Conservation (phyloP, 2,888 invertebrate species). For the Chironomus tentans region DNA sequence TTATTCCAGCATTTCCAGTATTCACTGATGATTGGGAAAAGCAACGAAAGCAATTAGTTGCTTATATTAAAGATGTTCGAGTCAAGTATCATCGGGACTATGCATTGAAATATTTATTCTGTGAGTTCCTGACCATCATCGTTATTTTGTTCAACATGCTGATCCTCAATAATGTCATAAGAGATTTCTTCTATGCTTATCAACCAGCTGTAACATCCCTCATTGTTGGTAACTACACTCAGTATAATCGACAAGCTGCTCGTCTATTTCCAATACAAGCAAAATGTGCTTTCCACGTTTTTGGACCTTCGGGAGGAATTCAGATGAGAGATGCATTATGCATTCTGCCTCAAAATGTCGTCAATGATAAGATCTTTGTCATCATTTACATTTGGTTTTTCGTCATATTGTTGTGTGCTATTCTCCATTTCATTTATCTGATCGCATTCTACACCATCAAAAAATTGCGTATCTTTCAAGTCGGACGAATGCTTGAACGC, state of each 20-base stretch:
- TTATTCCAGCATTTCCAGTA: not conserved
- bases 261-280: slow-evolving; percentile 3
- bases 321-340: not conserved
- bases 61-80: not conserved
- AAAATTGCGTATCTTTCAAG: not conserved
- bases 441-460: not conserved
- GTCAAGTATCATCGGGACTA: not conserved
- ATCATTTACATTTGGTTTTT: slow-evolving; percentile 14
- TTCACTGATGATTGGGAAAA: slow-evolving; percentile 4
- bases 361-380: slow-evolving; percentile 8
- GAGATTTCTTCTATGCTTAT: not conserved
- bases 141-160: not conserved
- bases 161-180: not conserved
- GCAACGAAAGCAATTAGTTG: not conserved
- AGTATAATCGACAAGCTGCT: not conserved
- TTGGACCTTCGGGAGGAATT: not conserved
- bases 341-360: slow-evolving; percentile 2
- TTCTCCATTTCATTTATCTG: not conserved
- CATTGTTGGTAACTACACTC: not conserved
- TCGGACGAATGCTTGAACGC: not conserved
- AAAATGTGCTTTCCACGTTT: not conserved
- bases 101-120: not conserved
- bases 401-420: not conserved
- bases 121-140: not conserved
- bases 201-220: not conserved